Conservation (phyloP, 2,797 vertebrate species). For the Argentina silus region DNA sequence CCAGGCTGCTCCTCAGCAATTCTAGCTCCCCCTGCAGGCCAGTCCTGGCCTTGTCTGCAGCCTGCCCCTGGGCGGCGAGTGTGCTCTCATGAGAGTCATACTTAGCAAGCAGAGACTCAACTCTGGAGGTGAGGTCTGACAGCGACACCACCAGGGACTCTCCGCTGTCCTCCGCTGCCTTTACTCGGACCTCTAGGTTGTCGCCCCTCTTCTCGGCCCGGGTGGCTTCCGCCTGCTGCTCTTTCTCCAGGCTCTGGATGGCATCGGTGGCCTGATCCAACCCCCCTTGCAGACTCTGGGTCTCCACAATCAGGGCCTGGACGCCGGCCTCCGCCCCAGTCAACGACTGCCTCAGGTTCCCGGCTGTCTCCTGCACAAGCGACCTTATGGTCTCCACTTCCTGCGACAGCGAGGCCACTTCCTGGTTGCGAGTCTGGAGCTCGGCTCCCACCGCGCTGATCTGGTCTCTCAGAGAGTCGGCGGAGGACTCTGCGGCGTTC, state of each 20-base stretch:
- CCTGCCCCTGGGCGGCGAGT: conserved; percentile 65
- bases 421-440: conserved; percentile 89
- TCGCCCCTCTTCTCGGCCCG: conserved; percentile 68
- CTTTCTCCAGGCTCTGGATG: conserved; percentile 63
- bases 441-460: conserved; percentile 84
- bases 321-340: conserved; percentile 69
- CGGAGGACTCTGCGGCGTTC: conserved; percentile 70
- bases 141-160: conserved; percentile 56
- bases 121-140: conserved; percentile 64
- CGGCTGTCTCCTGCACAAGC: conserved; percentile 71
- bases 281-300: conserved; percentile 69
- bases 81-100: conserved; percentile 71
- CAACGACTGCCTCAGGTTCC: conserved; percentile 78
- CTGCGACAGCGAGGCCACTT: conserved; percentile 84
- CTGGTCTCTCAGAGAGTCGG: conserved; percentile 80
- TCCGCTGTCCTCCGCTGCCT: conserved; percentile 74
- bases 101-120: conserved; percentile 77
- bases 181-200: conserved; percentile 78
- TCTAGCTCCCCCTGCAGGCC: conserved; percentile 69
- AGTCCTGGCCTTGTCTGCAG: conserved; percentile 62
- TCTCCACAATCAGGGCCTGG: conserved; percentile 69
- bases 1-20: conserved; percentile 72
- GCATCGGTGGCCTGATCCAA: conserved; percentile 63
- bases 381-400: conserved; percentile 85
- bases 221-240: conserved; percentile 54